These are phyloP conservation scores for Portevinia maculata DNA, from an alignment of 2,888 invertebrate species.

Conservation along the genomic window DNA sequence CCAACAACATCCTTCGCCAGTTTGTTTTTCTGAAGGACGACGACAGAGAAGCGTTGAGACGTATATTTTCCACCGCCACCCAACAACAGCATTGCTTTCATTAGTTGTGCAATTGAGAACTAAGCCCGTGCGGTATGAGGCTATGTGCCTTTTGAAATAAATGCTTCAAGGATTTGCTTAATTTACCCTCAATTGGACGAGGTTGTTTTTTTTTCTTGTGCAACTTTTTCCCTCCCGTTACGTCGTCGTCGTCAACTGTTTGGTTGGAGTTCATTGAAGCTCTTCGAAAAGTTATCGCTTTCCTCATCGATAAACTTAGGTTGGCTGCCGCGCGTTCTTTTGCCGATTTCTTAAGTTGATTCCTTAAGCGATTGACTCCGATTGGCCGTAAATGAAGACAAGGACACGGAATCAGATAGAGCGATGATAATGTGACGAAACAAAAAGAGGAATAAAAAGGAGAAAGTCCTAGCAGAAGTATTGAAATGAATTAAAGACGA, in stretches of 20 bases:
- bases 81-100: conserved; percentile 8
- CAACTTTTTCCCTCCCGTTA: conserved; percentile 47
- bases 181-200: conserved; percentile 61
- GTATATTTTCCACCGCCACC: conserved; percentile 16
- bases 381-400: conserved; percentile 44
- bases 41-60: conserved; percentile 34
- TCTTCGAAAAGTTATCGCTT: conserved; percentile 60
- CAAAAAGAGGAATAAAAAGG: conserved; percentile 33
- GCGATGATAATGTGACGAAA: conserved; percentile 52
- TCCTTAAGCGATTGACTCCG: conserved; percentile 52
- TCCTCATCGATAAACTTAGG: conserved; percentile 66
- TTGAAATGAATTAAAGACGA: conserved; percentile 38
- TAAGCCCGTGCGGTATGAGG: conserved; percentile 2
- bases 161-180: conserved; percentile 69
- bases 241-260: conserved; percentile 34
- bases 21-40: conserved; percentile 22
- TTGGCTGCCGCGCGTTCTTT: conserved; percentile 34
- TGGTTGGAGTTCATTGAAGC: neutral
- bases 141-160: conserved; percentile 56
- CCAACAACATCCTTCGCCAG: conserved; percentile 43
- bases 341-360: conserved; percentile 45
- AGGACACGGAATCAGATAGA: conserved; percentile 31
- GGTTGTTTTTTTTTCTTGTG: conserved; percentile 19
- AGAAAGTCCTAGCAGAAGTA: conserved; percentile 33
- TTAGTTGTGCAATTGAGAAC: conserved; percentile 28